A percentile compares a stretch with the other conserved stretches of the same genome.
These are phyloP conservation scores for Apodemia duryi DNA, from an alignment of 2,888 invertebrate genomes.

Conservation along the genomic window DNA sequence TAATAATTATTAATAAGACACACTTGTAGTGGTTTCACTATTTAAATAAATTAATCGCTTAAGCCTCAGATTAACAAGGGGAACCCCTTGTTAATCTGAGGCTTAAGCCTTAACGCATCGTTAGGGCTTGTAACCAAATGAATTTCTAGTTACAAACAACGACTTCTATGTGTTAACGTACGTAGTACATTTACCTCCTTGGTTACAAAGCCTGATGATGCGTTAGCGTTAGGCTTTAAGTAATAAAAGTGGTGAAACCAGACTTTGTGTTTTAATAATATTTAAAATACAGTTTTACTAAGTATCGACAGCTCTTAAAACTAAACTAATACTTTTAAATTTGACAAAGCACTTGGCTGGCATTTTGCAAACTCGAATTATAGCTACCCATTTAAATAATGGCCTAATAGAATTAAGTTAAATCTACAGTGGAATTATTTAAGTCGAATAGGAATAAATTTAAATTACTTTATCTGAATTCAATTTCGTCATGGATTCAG, in stretches of 20 bases:
- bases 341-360: neutral
- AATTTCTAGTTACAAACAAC: neutral
- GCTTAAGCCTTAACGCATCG: too few species aligned
- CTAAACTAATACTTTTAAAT: neutral
- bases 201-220: neutral
- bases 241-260: neutral
- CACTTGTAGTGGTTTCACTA: too few species aligned
- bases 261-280: neutral
- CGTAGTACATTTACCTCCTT: neutral
- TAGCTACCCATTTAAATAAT: neutral
- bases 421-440: conserved; percentile 10
- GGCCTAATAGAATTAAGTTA: conserved; percentile 8
- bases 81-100: too few species aligned
- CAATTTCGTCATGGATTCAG: neutral
- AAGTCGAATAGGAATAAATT: conserved; percentile 9
- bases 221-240: too few species aligned
- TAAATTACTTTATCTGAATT: conserved; percentile 11
- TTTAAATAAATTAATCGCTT: too few species aligned
- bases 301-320: too few species aligned
- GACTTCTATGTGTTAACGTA: too few species aligned
- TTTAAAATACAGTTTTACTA: neutral
- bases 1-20: too few species aligned
- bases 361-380: neutral
- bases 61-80: too few species aligned
- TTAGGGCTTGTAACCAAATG: neutral